Evolutionary conservation across 2,797 vertebrate species (phyloP).

Genomic region (Okamejei kenojei): DNA sequence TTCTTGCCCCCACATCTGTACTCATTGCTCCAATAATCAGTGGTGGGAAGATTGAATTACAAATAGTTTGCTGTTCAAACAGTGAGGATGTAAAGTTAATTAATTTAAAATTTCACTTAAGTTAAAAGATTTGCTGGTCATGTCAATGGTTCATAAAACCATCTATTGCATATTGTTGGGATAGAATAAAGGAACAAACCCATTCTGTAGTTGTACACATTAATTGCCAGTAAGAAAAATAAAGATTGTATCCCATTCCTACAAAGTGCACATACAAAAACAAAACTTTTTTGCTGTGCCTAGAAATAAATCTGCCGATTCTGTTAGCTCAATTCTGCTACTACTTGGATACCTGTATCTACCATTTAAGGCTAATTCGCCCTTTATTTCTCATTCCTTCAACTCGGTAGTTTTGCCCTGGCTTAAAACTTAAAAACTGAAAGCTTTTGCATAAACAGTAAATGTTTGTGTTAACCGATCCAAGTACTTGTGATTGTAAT

Average conservation of each 20-base stretch:
- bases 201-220: background rate
- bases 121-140: background rate
- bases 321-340: too few species aligned
- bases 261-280: background rate
- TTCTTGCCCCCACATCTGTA: background rate
- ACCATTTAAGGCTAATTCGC: background rate
- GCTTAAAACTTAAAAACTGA: background rate
- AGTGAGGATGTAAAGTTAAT: too few species aligned
- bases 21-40: background rate
- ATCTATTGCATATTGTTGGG: background rate
- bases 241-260: background rate
- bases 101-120: background rate
- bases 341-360: too few species aligned
- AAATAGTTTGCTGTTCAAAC: background rate
- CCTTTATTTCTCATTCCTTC: background rate
- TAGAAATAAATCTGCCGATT: background rate
- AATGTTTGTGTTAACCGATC: background rate
- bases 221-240: background rate
- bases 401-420: background rate
- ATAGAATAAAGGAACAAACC: background rate
- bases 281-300: background rate
- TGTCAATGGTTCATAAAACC: background rate
- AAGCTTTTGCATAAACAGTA: background rate
- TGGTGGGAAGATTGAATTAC: background rate
- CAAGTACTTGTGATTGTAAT: background rate